Conservation (phyloP, 1,140 invertebrate species). For the Andrena cerasifolii region DNA sequence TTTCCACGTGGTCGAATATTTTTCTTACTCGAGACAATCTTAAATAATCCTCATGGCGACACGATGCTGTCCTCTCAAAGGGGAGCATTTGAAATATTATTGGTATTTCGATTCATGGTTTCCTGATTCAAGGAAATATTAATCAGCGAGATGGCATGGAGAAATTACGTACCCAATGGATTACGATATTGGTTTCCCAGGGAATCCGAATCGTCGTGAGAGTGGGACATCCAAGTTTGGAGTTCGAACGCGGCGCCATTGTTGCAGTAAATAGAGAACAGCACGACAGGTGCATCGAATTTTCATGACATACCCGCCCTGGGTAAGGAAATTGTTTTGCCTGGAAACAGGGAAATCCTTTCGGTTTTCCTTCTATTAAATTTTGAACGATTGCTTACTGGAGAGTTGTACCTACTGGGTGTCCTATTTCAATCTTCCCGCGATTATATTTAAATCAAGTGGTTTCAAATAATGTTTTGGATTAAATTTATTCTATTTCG, state of each 20-base stretch:
- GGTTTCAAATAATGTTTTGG: too few relatives aligned
- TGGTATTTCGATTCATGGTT: background rate
- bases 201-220: background rate
- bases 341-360: slow-evolving; percentile 1
- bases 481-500: too few relatives aligned
- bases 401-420: too few relatives aligned
- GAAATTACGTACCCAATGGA: background rate
- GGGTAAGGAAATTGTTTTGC: background rate
- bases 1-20: too few relatives aligned
- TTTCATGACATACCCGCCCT: background rate
- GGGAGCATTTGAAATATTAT: background rate
- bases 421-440: too few relatives aligned
- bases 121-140: background rate
- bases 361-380: background rate
- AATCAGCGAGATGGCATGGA: background rate
- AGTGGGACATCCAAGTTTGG: background rate
- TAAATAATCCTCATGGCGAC: background rate
- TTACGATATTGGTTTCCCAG: background rate
- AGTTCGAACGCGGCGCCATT: background rate
- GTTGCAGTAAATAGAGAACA: background rate
- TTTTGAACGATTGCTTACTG: too few relatives aligned
- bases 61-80: background rate
- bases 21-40: background rate
- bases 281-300: background rate
- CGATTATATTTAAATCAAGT: too few relatives aligned